Evolutionary conservation across 1,140 invertebrate genomes (phyloP), one percentile per base, ranked within the genome.

Genomic region (Anoplophora glabripennis): DNA sequence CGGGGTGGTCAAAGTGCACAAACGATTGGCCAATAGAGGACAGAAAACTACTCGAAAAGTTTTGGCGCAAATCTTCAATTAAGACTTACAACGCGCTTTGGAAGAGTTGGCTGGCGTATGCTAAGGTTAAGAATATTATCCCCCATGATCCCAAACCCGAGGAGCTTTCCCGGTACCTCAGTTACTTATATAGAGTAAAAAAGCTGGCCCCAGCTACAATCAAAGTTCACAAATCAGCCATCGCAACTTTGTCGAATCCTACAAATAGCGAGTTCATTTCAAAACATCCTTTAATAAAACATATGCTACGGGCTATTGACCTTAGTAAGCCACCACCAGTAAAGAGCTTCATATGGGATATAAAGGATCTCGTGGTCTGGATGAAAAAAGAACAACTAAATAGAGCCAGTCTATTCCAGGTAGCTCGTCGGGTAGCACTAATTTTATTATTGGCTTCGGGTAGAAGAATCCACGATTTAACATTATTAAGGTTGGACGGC

Each of bases 381-480:
- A 46, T 56, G 14, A 17, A 14, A 34, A 36, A 8, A 14, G 34
- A 35, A 5, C 1, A 11, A n/a, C 17, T 57, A 1, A 28, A 55
- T 12, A 17, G 59, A 35, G 34, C 56, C 38, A 70, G 57, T 63
- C 49, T 69, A 12, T 72, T 68, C 57, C 58, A 72, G 46, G 61
- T 69, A 1, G 67, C 68, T 37, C 42, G 71, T n/a, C 37, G 58
- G 8, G 53, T 62, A 9, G 68, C 66, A 2, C 11, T 64, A 7
- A 35, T 66, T n/a, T 48, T 73, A 14, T 41, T 74, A 7, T 42
- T 73, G 17, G 63, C 65, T 4, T 73, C 72, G 0, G 70, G 74
- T 0, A 57, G 73, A 11, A 59, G 73, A 57, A 59, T 76, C 7
- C 73, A 74, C 52, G 69, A 75, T 60, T 47, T 76, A 1, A 70